These are phyloP conservation scores for Circaetus cinerascens DNA, from an alignment of 2,113 vertebrate species.

Conservation along the genomic window DNA sequence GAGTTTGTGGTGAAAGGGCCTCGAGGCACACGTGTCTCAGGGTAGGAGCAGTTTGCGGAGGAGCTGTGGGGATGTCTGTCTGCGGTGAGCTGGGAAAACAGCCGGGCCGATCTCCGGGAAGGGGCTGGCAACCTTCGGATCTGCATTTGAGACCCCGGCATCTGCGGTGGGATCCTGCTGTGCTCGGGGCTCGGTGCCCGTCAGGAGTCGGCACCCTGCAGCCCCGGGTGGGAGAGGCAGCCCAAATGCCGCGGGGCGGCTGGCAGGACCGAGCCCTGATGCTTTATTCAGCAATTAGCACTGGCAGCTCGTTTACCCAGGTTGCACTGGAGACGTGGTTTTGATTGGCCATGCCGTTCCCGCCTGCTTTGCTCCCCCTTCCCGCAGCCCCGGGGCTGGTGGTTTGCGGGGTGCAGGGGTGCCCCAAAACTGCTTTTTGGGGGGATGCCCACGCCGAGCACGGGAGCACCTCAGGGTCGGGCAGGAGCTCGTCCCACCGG, in stretches of 20 bases:
- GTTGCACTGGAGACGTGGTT: neutral
- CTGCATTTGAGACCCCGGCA: neutral
- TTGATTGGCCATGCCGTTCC: fast-evolving
- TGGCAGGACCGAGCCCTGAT: fast-evolving
- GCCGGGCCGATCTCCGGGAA: neutral
- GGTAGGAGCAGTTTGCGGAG: neutral
- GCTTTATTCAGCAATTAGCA: neutral
- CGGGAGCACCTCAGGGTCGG: fast-evolving
- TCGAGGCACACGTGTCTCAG: fast-evolving
- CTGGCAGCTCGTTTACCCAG: neutral
- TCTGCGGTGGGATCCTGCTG: neutral
- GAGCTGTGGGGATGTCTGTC: neutral
- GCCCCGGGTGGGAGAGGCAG: no score
- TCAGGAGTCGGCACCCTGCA: fast-evolving
- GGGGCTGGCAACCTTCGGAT: neutral
- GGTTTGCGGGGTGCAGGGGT: neutral
- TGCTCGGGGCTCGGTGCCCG: fast-evolving
- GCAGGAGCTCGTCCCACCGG: fast-evolving
- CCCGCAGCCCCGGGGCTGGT: neutral
- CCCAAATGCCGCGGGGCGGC: fast-evolving
- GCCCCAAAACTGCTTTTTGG: no score
- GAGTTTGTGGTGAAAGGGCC: neutral
- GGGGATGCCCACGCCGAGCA: fast-evolving
- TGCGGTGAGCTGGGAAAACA: neutral
- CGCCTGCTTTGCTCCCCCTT: neutral